Base-by-base conservation (phyloP, 2,888 invertebrate genomes). In the Leucophenga montana region DNA sequence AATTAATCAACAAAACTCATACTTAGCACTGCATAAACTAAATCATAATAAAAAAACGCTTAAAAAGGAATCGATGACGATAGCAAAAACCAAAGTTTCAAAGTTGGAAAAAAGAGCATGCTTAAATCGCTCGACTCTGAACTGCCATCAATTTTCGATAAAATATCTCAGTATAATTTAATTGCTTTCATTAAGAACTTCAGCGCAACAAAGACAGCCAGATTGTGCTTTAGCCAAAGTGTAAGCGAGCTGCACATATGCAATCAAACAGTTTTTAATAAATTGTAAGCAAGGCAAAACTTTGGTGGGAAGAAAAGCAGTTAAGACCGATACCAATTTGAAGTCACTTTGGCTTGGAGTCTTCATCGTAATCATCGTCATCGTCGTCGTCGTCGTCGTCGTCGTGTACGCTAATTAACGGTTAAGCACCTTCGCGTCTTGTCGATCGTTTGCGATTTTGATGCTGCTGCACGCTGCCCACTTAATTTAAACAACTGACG, bases 331-430 rank as follows among this genome's bases (percentile, higher is more conserved):
- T 8, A 50, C 14, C 50, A 50, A 6, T 16, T 18, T 16, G 50
- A 4, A 50, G 16, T 1, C 16, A 50, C n/a, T 46, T 46, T 6
- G 46, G n/a, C n/a, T 46, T n/a, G 46, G 46, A 14, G 46, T n/a
- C 46, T 46, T n/a, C n/a, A n/a, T 4, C 16, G 13, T 16, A 6
- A 16, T 8, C 48, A 8, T 13, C 48, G 13, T n/a, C 48, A 13
- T 48, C 16, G 48, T 16, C 44, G 44, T 62, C 31, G 44, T 46
- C 18, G 44, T 20, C 20, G 46, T 46, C 46, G 46, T 48, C 27
- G 46, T 46, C 62, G 62, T 64, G 62, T 64, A 64, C 62, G 48
- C 62, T 64, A 64, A 64, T 64, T 64, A 64, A 64, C 62, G 22
- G 62, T 64, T 64, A 64, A 64, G 62, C 62, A 64, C 62, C 48